Evolutionary conservation across 2,888 invertebrate species (phyloP).

Genomic region (Archips crataeganus): DNA sequence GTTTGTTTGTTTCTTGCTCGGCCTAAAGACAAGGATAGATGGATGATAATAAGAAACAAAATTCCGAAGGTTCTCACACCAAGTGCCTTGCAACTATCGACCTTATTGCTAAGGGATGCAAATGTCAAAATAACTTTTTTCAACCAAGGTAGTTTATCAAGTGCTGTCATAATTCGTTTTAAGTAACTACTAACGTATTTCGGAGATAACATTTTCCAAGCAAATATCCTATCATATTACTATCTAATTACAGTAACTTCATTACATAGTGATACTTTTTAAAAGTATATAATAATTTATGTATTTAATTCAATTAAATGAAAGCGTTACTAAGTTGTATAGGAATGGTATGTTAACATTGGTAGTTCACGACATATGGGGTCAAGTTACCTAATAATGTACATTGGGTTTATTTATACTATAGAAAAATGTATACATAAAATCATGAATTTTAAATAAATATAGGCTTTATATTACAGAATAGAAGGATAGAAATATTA

Average conservation of each 20-base stretch:
- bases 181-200: conserved; percentile 17
- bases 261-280: conserved; percentile 42
- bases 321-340: conserved; percentile 33
- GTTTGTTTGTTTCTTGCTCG: no score
- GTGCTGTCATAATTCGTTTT: background rate
- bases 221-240: conserved; percentile 33
- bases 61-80: no score
- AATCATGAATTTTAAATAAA: conserved; percentile 16
- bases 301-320: conserved; percentile 34
- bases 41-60: no score
- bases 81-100: no score
- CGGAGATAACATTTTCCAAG: conserved; percentile 26
- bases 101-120: no score
- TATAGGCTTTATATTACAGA: background rate
- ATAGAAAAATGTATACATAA: background rate
- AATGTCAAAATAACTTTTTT: no score
- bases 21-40: no score
- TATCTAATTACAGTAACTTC: conserved; percentile 33
- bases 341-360: conserved; percentile 42
- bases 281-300: conserved; percentile 41
- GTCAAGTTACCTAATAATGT: conserved; percentile 20
- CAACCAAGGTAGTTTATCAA: background rate
- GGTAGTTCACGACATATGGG: conserved; percentile 27
- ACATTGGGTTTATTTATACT: conserved; percentile 15
- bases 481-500: no score